Evolutionary conservation across 2,888 invertebrate genomes (phyloP), one percentile per base, ranked within the genome.

Genomic region (Oxycera nigricornis): DNA sequence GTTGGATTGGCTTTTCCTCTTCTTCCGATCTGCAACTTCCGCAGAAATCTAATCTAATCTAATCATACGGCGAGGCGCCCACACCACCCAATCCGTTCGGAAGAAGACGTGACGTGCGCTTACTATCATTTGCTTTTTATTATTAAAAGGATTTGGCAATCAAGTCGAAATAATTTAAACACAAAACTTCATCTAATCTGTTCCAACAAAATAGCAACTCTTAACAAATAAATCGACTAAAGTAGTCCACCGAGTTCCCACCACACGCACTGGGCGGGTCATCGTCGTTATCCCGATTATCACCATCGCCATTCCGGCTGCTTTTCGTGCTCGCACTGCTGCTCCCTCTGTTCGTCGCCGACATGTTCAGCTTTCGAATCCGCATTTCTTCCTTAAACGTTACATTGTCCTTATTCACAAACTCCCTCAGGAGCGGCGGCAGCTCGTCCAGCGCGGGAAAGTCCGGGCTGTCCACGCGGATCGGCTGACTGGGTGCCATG

Each of bases 171-270:
- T 73, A 73, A 73, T 73, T 73, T 73, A 73, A 65, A 73, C 52
- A 65, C 55, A 73, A 73, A 73, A 52, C 57, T 35, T 73, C 59
- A 14, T 61, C 50, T 31, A 61, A 20, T 62, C 26, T 30, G 41
- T 26, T 61, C 31, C 22, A 72, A 72, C 72, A 72, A 39, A 72
- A 70, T 57, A 57, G 26, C 41, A 73, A 73, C 46, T 41, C 62
- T 83, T 80, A 84, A 78, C 80, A 84, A 52, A 84, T 83, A 78
- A 83, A 84, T 70, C 85, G 82, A 80, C 85, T 84, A 26, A 82
- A 78, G 77, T 82, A 83, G 78, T 82, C 81, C 76, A 81, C 81
- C 74, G 83, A 78, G 28, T 81, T 81, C 61, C 83, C 83, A 75
- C 83, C 82, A 46, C 85, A 85, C 39, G 84, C 81, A 73, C 82